Percentiles rank a stretch among this genome's conserved stretches.
phyloP scores from a whole-genome alignment of 2,888 invertebrate species.

The Ypsolopha scabrella region DNA sequence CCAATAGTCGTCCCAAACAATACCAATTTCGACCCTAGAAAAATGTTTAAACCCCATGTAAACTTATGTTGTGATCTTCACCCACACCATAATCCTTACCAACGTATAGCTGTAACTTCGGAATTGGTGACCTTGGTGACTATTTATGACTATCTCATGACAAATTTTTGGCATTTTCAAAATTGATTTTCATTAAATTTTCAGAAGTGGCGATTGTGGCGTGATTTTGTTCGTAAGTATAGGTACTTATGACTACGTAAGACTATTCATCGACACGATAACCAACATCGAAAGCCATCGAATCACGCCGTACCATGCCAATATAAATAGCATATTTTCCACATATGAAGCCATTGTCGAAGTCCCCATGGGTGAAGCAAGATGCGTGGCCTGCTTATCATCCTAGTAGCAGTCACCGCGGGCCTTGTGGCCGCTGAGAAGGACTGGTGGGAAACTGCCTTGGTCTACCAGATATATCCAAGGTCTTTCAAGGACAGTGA shows the following conservation, averaged over 20 bases:
- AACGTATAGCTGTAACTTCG: no score
- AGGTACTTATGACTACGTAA: not conserved
- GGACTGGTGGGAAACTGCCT: slow-evolving; percentile 82
- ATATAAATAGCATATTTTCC: not conserved
- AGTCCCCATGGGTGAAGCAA: not conserved
- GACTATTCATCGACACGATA: not conserved
- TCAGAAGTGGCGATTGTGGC: no score
- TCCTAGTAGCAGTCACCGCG: slow-evolving; percentile 10
- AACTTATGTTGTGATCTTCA: no score
- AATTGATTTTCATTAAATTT: no score
- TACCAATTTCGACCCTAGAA: no score
- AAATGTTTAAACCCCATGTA: no score
- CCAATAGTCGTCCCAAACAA: no score
- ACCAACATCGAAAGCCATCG: not conserved
- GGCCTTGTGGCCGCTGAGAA: slow-evolving; percentile 17
- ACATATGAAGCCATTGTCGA: not conserved
- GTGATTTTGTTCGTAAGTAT: no score
- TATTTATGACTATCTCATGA: no score
- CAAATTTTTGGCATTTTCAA: no score
- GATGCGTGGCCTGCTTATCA: slow-evolving; percentile 12
- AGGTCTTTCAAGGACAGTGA: slow-evolving; percentile 81
- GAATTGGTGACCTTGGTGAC: no score
- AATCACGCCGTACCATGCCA: not conserved
- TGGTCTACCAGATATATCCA: slow-evolving; percentile 83
- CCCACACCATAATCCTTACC: no score